Base-by-base conservation (phyloP, 2,888 invertebrate species). In the Cephus spinipes region DNA sequence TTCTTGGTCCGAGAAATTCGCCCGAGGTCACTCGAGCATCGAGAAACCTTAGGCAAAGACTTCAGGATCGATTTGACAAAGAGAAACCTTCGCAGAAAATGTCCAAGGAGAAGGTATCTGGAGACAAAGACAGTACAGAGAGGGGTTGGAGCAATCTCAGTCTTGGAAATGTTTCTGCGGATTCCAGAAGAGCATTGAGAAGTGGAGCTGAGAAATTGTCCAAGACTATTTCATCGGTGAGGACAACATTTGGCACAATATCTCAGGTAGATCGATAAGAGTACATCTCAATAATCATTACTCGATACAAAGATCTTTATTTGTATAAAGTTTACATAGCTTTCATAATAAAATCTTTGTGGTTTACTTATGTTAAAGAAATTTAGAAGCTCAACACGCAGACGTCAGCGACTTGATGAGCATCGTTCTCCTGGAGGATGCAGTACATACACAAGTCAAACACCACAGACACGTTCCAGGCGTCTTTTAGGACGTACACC, bases 201-300 rank as follows among this genome's bases (percentile, higher is more conserved):
- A 94, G 93, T 74, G 94, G 95, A 40, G 95, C 95, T 15, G 95
- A 95, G 82, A 95, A 94, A 89, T 93, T 95, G 80, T 93, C 94
- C 1, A 94, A 93, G 89, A 95, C 95, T 0, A 94, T 95, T 84
- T 94, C 94, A 79, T 94, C 93, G 81, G 94, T 95, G 33, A 92
- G 94, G 84, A 94, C 94, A 79, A 94, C 94, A 31, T 93, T 95
- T 81, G 95, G 95, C 23, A 94, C 94, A 79, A 92, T 95, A 81
- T 94, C 95, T 74, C 95, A 95, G 93, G 95, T 95, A 73, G 74
- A 81, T 76, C 33, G 71, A 71, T 31, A 9, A 71, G 71, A 33
- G 12, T 31, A 9, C 32, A 23, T 12, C 12, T 31, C 6, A 31
- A 31, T 32, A 12, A 12, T 2, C 9, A 55, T 55, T 23, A 1